phyloP scores from a whole-genome alignment of 2,797 vertebrate species.

The Erethizon dorsatum region DNA sequence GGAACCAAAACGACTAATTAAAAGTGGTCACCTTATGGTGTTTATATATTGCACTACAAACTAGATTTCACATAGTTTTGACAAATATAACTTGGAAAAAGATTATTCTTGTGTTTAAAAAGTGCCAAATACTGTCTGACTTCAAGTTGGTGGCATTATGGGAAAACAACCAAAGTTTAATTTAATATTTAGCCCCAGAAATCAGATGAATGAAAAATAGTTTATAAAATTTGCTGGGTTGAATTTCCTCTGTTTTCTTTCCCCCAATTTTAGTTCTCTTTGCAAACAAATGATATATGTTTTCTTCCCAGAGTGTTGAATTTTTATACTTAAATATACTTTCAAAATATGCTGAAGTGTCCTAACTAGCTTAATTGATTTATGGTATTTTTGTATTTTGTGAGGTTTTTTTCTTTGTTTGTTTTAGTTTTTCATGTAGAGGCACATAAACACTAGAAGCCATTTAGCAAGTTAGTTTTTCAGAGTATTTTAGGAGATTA shows the following conservation, averaged over 20 bases:
- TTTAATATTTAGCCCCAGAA: conserved; percentile 40
- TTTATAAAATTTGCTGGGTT: neutral
- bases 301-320: conserved; percentile 30
- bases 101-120: neutral
- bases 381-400: conserved; percentile 29
- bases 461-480: conserved; percentile 73
- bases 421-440: neutral
- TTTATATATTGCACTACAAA: neutral
- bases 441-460: conserved; percentile 3
- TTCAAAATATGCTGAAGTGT: conserved; percentile 56
- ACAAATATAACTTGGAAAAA: neutral
- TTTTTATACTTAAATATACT: conserved; percentile 67
- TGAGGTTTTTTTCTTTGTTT: neutral
- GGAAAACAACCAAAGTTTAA: neutral
- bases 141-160: neutral
- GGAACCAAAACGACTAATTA: neutral
- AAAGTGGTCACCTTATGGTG: neutral
- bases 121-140: neutral
- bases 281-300: conserved; percentile 20
- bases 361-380: conserved; percentile 63
- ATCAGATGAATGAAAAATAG: conserved; percentile 44
- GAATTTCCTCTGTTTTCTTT: conserved; percentile 31
- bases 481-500: conserved; percentile 74
- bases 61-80: neutral
- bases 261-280: conserved; percentile 20